Base-by-base conservation (phyloP, 2,888 invertebrate genomes). In the Caenorhabditis doughertyi region DNA sequence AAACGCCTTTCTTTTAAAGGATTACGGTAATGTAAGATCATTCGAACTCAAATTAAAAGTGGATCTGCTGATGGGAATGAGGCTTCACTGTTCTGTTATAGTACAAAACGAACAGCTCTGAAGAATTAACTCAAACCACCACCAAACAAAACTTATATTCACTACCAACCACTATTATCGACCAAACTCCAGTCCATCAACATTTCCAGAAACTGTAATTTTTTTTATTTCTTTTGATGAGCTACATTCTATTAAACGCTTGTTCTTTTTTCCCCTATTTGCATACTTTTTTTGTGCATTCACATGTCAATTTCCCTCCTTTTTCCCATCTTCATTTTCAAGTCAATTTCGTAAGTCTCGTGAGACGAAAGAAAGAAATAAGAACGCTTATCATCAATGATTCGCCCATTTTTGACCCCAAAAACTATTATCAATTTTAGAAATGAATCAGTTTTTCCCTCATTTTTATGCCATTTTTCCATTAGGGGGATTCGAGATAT, bases 301-400 rank as follows among this genome's bases (percentile, higher is more conserved):
- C 23, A 42, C 42, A 39, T 68, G 56, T 56, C 70, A 70, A 47
- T 56, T 60, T 23, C 39, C 21, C n/a, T n/a, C 27, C 21, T 16
- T 29, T 29, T 29, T 29, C 21, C 35, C 35, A 3, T n/a, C 1
- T 16, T 27, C 29, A 44, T 13, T 11, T 58, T n/a, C n/a, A n/a
- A n/a, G n/a, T n/a, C n/a, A 32, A 32, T 67, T 47, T 44, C 56
- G 29, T 56, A 56, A 70, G 56, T 56, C 47, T 70, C 70, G 56
- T 70, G 56, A 70, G 68, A 39, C 39, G 39, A 39, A 13, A 16
- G 16, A 39, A 39, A 8, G 9, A 9, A 32, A 32, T n/a, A 32
- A 47, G 65, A 65, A 65, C 65, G 65, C 65, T 65, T 65, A 65
- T 65, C 65, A 51, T 9, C 42, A 7, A 8, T 13, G 8, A 13